A percentile compares a stretch with the other conserved stretches of the same genome.
phyloP scores from a whole-genome alignment of 92 coral and sea anemone genomes.

The Parazoanthus swiftii region DNA sequence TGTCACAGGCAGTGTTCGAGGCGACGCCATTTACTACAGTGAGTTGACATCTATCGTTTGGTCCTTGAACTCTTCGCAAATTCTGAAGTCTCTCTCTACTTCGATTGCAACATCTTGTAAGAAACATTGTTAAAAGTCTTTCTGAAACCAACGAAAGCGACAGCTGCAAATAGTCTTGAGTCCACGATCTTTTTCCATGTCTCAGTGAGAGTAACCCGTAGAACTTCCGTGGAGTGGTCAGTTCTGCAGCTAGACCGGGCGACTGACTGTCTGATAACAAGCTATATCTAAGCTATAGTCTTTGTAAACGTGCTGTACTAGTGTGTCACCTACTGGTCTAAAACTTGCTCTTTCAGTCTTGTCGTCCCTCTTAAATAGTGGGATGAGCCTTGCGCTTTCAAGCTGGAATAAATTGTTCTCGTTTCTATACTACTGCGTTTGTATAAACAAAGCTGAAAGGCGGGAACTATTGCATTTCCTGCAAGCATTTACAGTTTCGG shows the following conservation, averaged over 20 bases:
- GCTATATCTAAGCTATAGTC: slow-evolving; percentile 17
- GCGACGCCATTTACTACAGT: too few relatives aligned
- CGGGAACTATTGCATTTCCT: slow-evolving; percentile 47
- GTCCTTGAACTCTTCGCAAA: slow-evolving; percentile 3
- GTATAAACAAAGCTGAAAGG: slow-evolving; percentile 36
- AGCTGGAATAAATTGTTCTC: slow-evolving; percentile 26
- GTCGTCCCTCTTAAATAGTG: slow-evolving; percentile 48
- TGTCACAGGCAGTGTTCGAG: too few relatives aligned
- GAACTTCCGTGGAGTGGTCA: slow-evolving; percentile 53
- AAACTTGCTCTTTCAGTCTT: slow-evolving; percentile 38
- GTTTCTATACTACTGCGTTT: slow-evolving; percentile 34
- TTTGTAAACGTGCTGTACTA: slow-evolving; percentile 45
- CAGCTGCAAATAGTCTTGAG: background rate
- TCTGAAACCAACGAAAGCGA: too few relatives aligned
- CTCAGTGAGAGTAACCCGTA: slow-evolving; percentile 47
- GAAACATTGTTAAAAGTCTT: too few relatives aligned
- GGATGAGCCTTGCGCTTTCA: slow-evolving; percentile 52
- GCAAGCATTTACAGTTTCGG: slow-evolving; percentile 54
- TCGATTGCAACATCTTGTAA: background rate
- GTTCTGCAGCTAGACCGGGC: slow-evolving; percentile 24
- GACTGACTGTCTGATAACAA: slow-evolving; percentile 44
- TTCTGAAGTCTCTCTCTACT: slow-evolving; percentile 46
- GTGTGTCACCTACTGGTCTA: slow-evolving; percentile 10
- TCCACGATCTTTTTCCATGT: slow-evolving; percentile 56
- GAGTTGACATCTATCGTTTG: too few relatives aligned